Evolutionary conservation across 2,888 invertebrate genomes (phyloP), one percentile per base, ranked within the genome.

Genomic region (Gibbula magus): DNA sequence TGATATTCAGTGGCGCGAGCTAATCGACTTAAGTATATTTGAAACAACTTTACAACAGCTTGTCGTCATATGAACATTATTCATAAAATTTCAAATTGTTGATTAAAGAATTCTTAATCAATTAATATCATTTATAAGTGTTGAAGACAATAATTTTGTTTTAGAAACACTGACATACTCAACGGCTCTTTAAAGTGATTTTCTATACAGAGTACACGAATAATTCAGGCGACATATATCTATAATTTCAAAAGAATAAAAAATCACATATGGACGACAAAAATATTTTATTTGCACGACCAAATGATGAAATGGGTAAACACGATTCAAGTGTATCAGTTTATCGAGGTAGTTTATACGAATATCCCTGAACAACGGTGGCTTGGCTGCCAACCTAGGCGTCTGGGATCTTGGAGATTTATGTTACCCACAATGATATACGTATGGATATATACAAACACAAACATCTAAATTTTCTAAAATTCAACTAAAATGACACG

Each of bases 271-370:
- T 70, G 70, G 70, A 70, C 70, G 70, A 70, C 70, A 54, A 75
- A 75, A 75, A 75, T 75, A 75, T 52, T 75, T 75, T 75, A 75
- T 75, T 75, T 75, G 75, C 75, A 51, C 75, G 75, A 75, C 75
- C 32, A 75, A 54, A 16, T 35, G 54, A 53, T 53, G 75, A 75
- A 32, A 32, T 54, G 53, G 75, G 75, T 75, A 75, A 54, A 75
- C 70, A 35, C 70, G 20, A 35, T 25, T 74, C 51, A 74, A 51
- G 51, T 51, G 29, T 75, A 53, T 53, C 32, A 18, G 75, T 75
- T 54, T 39, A 29, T 53, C 75, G 75, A 75, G 75, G 75, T 75
- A 75, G 75, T 54, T 75, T 22, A 39, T n/a, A 35, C 35, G 39
- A 29, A 32, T 35, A 35, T 67, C 67, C 67, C 67, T 67, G 67